Evolutionary conservation across 1,140 invertebrate species (phyloP), one percentile per base, ranked within the genome.

Genomic region (Lasioglossum baleicum): DNA sequence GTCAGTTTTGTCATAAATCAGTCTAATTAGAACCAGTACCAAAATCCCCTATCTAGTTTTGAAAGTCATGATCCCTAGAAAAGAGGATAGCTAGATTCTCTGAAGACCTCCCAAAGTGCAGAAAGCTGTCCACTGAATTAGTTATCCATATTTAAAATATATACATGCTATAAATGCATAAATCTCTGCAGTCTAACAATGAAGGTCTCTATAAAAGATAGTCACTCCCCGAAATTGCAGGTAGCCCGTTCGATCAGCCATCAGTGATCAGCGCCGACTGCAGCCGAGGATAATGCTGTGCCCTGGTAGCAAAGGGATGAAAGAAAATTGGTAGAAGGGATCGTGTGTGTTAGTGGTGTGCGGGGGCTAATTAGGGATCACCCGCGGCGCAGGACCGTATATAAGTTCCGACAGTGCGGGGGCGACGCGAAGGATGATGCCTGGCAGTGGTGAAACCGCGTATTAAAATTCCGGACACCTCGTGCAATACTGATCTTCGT

Each of bases 401-500:
- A 76, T 70, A 81, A 81, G 69, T 81, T 77, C 60, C 63, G 67
- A 60, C 65, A 22, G 11, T 64, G 60, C 65, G 22, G 11, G 72
- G 60, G 68, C 68, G 58, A 13, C 51, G 53, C 51, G 44, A 40
- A 63, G 42, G 51, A 67, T 53, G 78, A 67, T 31, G 58, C 8
- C 44, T 69, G 35, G 60, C 63, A 35, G 22, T 58, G 17, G 73
- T 72, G 56, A 88, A 81, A 83, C 75, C 81, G 83, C 84, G 86
- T 90, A 91, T 90, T 91, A 91, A 91, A 91, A 91, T 90, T 90
- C 88, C 88, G 84, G 84, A 82, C 86, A 82, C 81, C 71, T 56
- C 72, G 72, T 89, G 81, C 84, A 91, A 90, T 90, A 91, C 87
- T 89, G 88, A 90, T 91, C 79, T 73, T 26, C 58, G 58, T 75